phyloP scores from a whole-genome alignment of 2,113 vertebrate species.

The Euleptes europaea region DNA sequence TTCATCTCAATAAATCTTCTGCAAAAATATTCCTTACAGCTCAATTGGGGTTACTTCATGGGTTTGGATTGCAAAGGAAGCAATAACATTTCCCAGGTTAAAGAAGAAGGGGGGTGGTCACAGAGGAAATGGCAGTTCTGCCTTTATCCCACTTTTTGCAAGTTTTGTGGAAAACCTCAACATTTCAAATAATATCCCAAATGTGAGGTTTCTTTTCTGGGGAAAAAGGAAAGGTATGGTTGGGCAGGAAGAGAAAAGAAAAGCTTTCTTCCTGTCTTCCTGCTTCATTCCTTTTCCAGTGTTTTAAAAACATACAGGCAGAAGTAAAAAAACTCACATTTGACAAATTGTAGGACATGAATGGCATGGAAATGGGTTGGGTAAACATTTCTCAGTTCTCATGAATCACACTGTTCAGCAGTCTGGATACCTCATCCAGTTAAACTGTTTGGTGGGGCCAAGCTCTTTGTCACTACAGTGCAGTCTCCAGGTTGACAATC shows the following conservation, averaged over 20 bases:
- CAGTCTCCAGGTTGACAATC: background rate
- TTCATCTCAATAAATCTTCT: constrained; percentile 61
- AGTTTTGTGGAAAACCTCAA: constrained; percentile 12
- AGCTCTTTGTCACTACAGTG: background rate
- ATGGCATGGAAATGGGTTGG: background rate
- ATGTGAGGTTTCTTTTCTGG: background rate
- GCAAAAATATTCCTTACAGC: constrained; percentile 43
- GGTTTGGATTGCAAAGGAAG: constrained; percentile 20
- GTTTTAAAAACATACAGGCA: background rate
- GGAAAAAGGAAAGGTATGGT: background rate
- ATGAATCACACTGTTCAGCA: background rate
- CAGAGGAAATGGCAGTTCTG: background rate
- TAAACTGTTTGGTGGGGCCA: background rate
- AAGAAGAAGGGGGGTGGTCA: background rate
- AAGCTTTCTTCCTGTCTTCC: background rate
- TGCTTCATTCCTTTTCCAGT: background rate
- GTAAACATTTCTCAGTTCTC: background rate
- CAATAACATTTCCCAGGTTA: constrained; percentile 23
- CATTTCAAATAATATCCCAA: background rate
- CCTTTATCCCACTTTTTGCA: background rate
- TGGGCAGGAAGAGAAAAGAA: background rate
- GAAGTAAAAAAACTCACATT: constrained; percentile 3
- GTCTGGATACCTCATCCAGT: background rate
- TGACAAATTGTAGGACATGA: background rate
- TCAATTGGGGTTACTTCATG: constrained; percentile 29